Base-by-base conservation (phyloP, 2,113 vertebrate genomes). In the Chamaea fasciata region DNA sequence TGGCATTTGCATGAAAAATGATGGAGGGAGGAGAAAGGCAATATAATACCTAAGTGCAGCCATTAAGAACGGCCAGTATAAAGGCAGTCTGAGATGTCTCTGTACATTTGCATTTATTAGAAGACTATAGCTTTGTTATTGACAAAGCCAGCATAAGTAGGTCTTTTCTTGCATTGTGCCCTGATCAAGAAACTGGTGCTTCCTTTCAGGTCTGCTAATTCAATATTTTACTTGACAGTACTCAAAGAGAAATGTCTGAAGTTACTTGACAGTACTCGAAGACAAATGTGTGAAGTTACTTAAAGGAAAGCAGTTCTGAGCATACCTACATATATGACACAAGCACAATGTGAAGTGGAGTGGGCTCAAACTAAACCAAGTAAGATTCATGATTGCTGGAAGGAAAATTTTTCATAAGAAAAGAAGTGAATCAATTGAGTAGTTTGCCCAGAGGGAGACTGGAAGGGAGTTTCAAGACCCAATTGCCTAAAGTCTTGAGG, bases 1-100 rank as follows among this genome's bases (percentile, higher is more conserved):
- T 37, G 15, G 6, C 1, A 31, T 52, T 76, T 82, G n/a, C 2
- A 0, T 60, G 52, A 75, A 70, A 75, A 82, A 50, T 35, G 0
- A 18, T 11, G 3, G 3, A 1, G 1, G 2, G 1, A 8, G 46
- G 7, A 55, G 44, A 74, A 87, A 47, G 2, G 1, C 31, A 26
- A 46, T 57, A 39, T 59, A 2, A 20, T 63, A 31, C 37, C 13
- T 65, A 44, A 52, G 62, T 37, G 18, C 3, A 83, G 39, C 4
- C 13, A 28, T 42, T 84, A 75, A 44, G 11, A 83, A 59, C 2
- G 0, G 49, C n/a, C 19, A 26, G 1, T 31, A 18, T 53, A 70
- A 83, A 65, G 39, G 4, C 14, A 76, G 17, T 49, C 23, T 30
- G 49, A 67, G 50, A n/a, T 31, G 1, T 22, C 22, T 65, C 3